phyloP scores from a whole-genome alignment of 2,888 invertebrate species.

The Drosophila lacicola region DNA sequence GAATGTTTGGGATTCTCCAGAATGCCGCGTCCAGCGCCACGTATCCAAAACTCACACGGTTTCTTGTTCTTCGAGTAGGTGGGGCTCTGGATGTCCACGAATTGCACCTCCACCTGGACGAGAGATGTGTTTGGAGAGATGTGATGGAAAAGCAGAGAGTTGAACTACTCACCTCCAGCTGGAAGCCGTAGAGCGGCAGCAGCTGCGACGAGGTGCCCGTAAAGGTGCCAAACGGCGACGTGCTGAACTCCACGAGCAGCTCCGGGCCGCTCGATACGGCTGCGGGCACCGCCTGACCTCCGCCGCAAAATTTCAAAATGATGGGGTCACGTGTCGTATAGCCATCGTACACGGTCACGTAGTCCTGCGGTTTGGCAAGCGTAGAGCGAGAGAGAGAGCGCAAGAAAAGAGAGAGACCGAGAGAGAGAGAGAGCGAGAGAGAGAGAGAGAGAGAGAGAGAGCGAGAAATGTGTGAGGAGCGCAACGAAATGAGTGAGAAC shows the following conservation, averaged over 20 bases:
- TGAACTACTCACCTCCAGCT: conserved; percentile 90
- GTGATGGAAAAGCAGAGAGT: not conserved
- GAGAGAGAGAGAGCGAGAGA: conserved; percentile 20
- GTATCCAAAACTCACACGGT: conserved; percentile 93
- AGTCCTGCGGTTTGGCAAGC: conserved; percentile 87
- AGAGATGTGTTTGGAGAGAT: not conserved
- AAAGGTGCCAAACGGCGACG: conserved; percentile 95
- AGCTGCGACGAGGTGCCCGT: conserved; percentile 90
- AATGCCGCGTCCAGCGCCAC: conserved; percentile 92
- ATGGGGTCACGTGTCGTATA: conserved; percentile 95
- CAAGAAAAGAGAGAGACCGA: conserved; percentile 5
- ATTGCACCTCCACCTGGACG: conserved; percentile 89
- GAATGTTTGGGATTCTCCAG: conserved; percentile 94
- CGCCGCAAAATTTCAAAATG: conserved; percentile 95
- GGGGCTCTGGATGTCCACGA: conserved; percentile 93
- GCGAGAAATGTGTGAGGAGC: conserved; percentile 59
- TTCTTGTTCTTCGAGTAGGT: conserved; percentile 94
- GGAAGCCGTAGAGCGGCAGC: conserved; percentile 94
- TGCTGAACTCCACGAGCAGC: conserved; percentile 94
- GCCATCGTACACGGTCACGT: conserved; percentile 94
- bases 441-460: conserved; percentile 20
- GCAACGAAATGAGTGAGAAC: conserved; percentile 70
- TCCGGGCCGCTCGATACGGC: conserved; percentile 95
- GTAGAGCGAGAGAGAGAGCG: not conserved
- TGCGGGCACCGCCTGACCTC: conserved; percentile 93